A percentile compares a stretch with the other conserved stretches of the same genome.
These are phyloP conservation scores for Coremacera marginata DNA, from an alignment of 2,888 invertebrate genomes.

Conservation along the genomic window DNA sequence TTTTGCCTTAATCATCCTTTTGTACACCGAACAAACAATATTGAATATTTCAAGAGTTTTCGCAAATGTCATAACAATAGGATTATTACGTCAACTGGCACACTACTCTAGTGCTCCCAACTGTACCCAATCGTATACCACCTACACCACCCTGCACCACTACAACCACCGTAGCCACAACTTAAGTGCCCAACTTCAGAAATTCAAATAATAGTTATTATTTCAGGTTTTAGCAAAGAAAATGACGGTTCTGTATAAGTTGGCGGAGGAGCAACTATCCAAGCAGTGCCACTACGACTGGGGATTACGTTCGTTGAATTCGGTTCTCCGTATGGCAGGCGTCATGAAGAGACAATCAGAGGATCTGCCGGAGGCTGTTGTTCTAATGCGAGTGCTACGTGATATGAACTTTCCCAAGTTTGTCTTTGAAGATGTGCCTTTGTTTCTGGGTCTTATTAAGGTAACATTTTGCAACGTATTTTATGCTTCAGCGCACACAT, in stretches of 20 bases:
- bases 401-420: constrained; percentile 97
- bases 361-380: constrained; percentile 85
- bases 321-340: constrained; percentile 92
- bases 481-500: not conserved
- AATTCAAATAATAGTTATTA: constrained; percentile 22
- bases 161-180: not conserved
- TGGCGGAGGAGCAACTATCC: constrained; percentile 89
- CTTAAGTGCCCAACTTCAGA: not conserved
- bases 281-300: constrained; percentile 96
- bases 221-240: constrained; percentile 84
- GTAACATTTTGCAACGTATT: constrained; percentile 62
- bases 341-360: constrained; percentile 84
- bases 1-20: not conserved
- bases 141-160: not conserved
- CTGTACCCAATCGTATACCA: not conserved
- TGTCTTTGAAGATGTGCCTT: constrained; percentile 89
- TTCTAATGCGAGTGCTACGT: constrained; percentile 89
- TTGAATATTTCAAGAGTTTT: not conserved
- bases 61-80: constrained; percentile 20
- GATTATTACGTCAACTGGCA: constrained; percentile 8
- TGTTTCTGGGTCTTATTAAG: constrained; percentile 86
- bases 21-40: not conserved
- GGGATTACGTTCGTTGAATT: constrained; percentile 91
- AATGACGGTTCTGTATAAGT: constrained; percentile 91
- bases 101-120: not conserved